These are phyloP conservation scores for Dermochelys coriacea DNA, from an alignment of 2,797 vertebrate genomes.

Conservation along the genomic window DNA sequence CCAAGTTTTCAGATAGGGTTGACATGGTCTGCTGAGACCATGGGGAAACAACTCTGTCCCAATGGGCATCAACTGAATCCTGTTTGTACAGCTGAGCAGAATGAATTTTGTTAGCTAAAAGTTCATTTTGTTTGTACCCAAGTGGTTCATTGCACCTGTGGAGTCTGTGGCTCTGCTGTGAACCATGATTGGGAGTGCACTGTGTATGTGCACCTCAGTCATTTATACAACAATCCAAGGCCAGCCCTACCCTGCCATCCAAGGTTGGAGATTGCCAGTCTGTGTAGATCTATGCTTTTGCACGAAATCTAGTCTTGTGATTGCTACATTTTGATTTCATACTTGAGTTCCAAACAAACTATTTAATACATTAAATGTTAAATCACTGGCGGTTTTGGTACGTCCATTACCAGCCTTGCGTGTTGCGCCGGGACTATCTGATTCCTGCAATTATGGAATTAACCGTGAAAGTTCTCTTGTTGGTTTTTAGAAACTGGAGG, in stretches of 20 bases:
- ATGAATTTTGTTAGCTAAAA: slow-evolving; percentile 54
- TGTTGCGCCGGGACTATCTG: slow-evolving; percentile 70
- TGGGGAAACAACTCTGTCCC: slow-evolving; percentile 42
- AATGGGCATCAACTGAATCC: slow-evolving; percentile 62
- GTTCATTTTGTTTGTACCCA: slow-evolving; percentile 37
- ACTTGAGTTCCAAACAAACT: slow-evolving; percentile 73
- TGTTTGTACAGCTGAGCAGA: slow-evolving; percentile 46
- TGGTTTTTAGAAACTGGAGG: slow-evolving; percentile 98
- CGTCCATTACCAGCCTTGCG: slow-evolving; percentile 77
- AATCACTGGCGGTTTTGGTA: slow-evolving; percentile 78
- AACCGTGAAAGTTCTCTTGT: slow-evolving; percentile 87
- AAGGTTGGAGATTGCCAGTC: slow-evolving; percentile 83
- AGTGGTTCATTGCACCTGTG: slow-evolving; percentile 36
- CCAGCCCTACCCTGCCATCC: slow-evolving; percentile 72
- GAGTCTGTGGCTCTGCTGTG: slow-evolving; percentile 47
- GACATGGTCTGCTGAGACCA: slow-evolving; percentile 57
- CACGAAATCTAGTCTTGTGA: slow-evolving; percentile 82
- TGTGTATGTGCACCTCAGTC: slow-evolving; percentile 61
- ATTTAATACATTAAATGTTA: slow-evolving; percentile 56
- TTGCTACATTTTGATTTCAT: slow-evolving; percentile 81
- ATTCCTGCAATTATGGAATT: slow-evolving; percentile 61
- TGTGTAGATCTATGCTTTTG: slow-evolving; percentile 82
- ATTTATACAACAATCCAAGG: slow-evolving; percentile 43
- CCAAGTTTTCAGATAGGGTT: slow-evolving; percentile 39
- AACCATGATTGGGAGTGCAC: slow-evolving; percentile 55